Evolutionary conservation across 1,140 invertebrate species (phyloP), one percentile per base, ranked within the genome.

Genomic region (Caenorhabditis remanei): DNA sequence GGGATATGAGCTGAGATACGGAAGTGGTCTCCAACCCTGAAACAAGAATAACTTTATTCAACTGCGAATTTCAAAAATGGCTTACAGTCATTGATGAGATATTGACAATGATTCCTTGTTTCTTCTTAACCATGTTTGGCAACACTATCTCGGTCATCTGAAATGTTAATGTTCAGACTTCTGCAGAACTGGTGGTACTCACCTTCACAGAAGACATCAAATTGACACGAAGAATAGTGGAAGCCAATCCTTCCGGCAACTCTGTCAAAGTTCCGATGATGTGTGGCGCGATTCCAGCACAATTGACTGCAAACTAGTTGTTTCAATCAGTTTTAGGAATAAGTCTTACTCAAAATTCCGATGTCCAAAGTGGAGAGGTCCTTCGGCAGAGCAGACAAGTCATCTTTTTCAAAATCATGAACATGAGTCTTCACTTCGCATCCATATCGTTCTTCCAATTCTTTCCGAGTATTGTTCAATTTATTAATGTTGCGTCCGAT

Each of bases 241-340:
- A 93, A 79, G 90, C 90, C 13, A 93, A 63, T 55, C 90, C 91
- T 43, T 92, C 88, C n/a, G 90, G 89, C 41, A 93, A 61, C 56
- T 94, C 90, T 21, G 89, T 89, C 67, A 94, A 93, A 90, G 96
- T 95, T 87, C 93, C 93, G n/a, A 97, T 97, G 93, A 96, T 95
- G 0, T 95, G 94, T 93, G 98, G 98, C 83, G 96, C 96, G 87
- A 96, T 95, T 5, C 97, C 98, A 0, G 98, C 97, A 94, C 99
- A 99, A 93, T 99, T 99, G 7, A 99, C 95, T 93, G 91, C 84
- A 92, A 93, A 63, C 3, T 24, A 1, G 13, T 71, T 19, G 11
- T 50, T 19, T 40, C 16, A 63, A 21, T 43, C 53, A 32, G 19
- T 41, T 21, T 55, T 65, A 43, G 9, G 83, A 46, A 24, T 41